A percentile compares a stretch with the other conserved stretches of the same genome.
phyloP scores from a whole-genome alignment of 2,797 vertebrate genomes.

The Poeciliopsis presidionis region DNA sequence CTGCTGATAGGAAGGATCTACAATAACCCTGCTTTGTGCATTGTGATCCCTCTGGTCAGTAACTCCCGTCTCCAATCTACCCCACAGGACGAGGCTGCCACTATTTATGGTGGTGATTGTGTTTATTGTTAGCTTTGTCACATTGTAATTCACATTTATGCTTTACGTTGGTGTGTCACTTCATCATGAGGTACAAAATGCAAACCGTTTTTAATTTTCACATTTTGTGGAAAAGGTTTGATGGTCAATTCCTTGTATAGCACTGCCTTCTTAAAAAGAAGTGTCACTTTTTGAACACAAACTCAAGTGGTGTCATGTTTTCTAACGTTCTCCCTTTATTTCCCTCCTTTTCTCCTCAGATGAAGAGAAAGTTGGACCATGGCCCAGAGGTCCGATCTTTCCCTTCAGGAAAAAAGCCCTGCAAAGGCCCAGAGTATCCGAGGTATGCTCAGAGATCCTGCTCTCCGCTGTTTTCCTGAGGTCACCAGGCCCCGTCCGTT shows the following conservation, averaged over 20 bases:
- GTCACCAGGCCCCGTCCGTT: not conserved
- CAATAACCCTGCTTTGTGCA: not conserved
- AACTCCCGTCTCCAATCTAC: not conserved
- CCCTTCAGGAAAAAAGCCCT: slow-evolving; percentile 99
- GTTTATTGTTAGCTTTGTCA: too few species aligned
- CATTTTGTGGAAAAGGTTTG: not conserved
- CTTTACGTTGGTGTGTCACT: not conserved
- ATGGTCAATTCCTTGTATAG: not conserved
- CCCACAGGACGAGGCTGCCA: too few species aligned
- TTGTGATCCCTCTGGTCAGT: not conserved
- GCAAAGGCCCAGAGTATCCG: slow-evolving; percentile 96
- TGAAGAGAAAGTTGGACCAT: slow-evolving; percentile 99
- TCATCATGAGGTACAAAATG: too few species aligned
- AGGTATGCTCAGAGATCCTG: slow-evolving; percentile 82
- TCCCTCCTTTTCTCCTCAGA: slow-evolving; percentile 83
- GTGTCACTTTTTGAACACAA: not conserved
- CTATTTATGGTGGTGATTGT: too few species aligned
- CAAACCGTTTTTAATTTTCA: not conserved
- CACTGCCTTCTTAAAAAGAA: not conserved
- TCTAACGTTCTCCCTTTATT: slow-evolving; percentile 25
- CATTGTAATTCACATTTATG: not conserved
- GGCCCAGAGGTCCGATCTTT: slow-evolving; percentile 99
- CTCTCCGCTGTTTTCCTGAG: slow-evolving; percentile 5
- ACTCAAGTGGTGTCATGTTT: slow-evolving; percentile 1
- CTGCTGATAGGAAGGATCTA: too few species aligned